Base-by-base conservation (phyloP, 2,797 vertebrate species). In the Saxicola maurus region DNA sequence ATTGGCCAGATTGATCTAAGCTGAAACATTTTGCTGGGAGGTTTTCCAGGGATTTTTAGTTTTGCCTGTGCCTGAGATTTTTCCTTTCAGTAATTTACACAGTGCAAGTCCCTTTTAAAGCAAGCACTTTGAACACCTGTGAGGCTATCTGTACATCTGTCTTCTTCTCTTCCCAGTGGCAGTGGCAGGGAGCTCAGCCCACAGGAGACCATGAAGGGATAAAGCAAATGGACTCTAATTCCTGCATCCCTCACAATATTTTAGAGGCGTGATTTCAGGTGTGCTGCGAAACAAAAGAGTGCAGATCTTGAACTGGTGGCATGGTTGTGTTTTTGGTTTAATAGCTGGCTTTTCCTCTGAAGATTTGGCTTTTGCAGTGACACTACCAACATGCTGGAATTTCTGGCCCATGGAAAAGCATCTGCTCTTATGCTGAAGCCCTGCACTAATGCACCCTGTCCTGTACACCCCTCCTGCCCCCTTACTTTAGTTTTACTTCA, bases 391-490 rank as follows among this genome's bases (percentile, higher is more conserved):
- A 2, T 13, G 7, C 5, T 65, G 31, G 28, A 52, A 51, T 55
- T 82, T 66, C 21, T 81, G 11, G 33, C 13, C 28, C 9, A 10
- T 13, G 10, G 49, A 52, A 55, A 56, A 71, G 1, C 30, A 37
- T 25, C 12, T 38, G 23, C 7, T 62, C 1, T 45, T 17, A 6
- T 10, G 10, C 10, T 27, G 19, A 24, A 9, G 5, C 5, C 12
- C 27, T 35, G 33, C 52, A 40, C 8, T 35, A 62, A 12, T 5
- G 8, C 28, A 35, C 13, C 4, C 17, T 27, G 3, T 19, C 9
- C 12, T 37, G 5, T 25, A 13, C 31, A 23, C 9, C 2, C 17
- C 4, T 9, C 1, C 2, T 0, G 0, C 1, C 4, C 5, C 1
- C 15, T 27, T 57, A 31, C 11, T 43, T 91, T 20, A 75, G 13